These are phyloP conservation scores for Hartigia nigra DNA, from an alignment of 2,888 invertebrate species.

Conservation along the genomic window DNA sequence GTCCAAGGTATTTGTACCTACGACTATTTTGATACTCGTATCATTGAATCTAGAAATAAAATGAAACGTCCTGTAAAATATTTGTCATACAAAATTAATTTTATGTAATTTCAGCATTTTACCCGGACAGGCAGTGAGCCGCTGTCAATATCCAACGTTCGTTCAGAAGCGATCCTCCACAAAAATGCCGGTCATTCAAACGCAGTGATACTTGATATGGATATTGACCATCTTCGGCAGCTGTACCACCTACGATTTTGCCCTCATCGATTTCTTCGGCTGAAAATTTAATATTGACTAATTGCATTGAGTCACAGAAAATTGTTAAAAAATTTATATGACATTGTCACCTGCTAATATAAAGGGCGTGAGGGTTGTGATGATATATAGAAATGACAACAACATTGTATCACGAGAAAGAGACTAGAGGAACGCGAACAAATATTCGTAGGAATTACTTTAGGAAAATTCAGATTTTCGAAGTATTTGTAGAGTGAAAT, in stretches of 20 bases:
- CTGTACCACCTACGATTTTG: conserved; percentile 67
- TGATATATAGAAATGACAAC: too few relatives aligned
- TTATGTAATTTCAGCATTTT: neutral
- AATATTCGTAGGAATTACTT: too few relatives aligned
- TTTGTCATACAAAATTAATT: neutral
- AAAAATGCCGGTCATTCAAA: conserved; percentile 69
- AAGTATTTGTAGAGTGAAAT: too few relatives aligned
- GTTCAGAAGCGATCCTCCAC: conserved; percentile 71
- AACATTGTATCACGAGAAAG: too few relatives aligned
- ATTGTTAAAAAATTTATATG: too few relatives aligned
- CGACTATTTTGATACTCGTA: conserved; percentile 49
- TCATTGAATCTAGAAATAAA: conserved; percentile 46
- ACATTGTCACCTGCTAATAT: too few relatives aligned
- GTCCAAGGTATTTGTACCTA: conserved; percentile 56
- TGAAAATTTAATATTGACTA: neutral
- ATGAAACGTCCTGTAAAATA: conserved; percentile 6
- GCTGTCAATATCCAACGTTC: conserved; percentile 71
- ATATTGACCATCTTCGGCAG: conserved; percentile 69
- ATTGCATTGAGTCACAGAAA: too few relatives aligned
- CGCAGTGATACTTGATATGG: conserved; percentile 72
- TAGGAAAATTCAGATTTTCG: too few relatives aligned
- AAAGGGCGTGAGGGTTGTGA: too few relatives aligned
- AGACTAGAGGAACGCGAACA: too few relatives aligned
- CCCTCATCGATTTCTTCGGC: conserved; percentile 34
- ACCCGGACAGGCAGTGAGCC: conserved; percentile 71